phyloP scores from a whole-genome alignment of 2,888 invertebrate genomes.

The Stictocephala bisonia region DNA sequence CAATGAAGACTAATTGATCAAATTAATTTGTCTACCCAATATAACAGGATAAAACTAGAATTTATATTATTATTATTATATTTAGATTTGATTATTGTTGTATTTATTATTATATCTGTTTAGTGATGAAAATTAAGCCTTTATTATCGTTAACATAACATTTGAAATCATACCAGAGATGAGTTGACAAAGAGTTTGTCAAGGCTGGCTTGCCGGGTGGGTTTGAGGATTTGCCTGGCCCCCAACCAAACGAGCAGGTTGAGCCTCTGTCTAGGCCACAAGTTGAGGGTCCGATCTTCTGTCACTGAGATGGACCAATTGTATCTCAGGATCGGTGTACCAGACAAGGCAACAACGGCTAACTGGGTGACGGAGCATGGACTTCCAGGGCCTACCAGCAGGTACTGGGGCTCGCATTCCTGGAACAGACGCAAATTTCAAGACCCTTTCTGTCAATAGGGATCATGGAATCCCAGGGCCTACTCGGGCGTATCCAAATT shows the following conservation, averaged over 20 bases:
- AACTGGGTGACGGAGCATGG: not conserved
- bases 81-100: no score
- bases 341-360: not conserved
- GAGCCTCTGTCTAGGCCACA: not conserved
- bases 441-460: no score
- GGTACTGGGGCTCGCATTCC: not conserved
- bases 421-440: no score
- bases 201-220: not conserved
- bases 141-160: no score
- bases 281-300: not conserved
- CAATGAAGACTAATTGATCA: no score
- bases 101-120: no score
- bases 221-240: not conserved
- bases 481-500: no score
- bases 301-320: conserved; percentile 15
- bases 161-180: conserved; percentile 15
- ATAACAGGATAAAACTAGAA: no score
- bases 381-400: not conserved
- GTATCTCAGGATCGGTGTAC: not conserved
- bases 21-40: no score
- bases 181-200: not conserved
- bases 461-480: no score
- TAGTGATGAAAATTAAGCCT: no score
- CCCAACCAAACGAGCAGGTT: conserved; percentile 22
- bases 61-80: no score